Evolutionary conservation across 2,113 vertebrate species (phyloP), one percentile per base, ranked within the genome.

Genomic region (Mormyrus lacerda): DNA sequence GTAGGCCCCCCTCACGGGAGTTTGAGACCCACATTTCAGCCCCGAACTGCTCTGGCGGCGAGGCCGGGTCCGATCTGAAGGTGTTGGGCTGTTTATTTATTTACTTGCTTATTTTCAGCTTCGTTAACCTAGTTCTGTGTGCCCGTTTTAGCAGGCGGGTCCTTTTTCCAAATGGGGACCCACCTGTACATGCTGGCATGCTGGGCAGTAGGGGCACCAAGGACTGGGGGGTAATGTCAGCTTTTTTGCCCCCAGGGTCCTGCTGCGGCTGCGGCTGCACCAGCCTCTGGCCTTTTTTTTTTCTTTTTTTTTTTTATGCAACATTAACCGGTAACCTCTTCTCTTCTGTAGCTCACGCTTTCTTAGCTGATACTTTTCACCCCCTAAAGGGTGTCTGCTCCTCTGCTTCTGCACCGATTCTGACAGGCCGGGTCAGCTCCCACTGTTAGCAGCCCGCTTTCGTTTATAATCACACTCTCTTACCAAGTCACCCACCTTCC

Each of bases 231-330:
- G n/a, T 4, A 10, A 69, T 69, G 10, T 69, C n/a, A 27, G n/a
- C 61, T 31, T 69, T 31, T 69, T 11, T 69, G 61, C 7, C 58
- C n/a, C 58, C n/a, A 0, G 58, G 27, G 61, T 27, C 27, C n/a
- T 69, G 11, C 27, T 31, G 92, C n/a, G n/a, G n/a, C 92, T 94
- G 92, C 90, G 93, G 93, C 93, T 94, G 91, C 93, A 92, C 92
- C 91, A 93, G 91, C 11, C 24, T 45, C 93, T 91, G 93, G 92
- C 89, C 90, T 92, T 88, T 92, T 90, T 92, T 92, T 91, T 91
- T 90, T 92, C 92, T 91, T 91, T 90, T 89, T 90, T 93, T 91
- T 92, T 91, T 58, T 85, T 87, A 91, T 91, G 91, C 93, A 91
- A 94, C 93, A 35, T 51, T 87, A 39, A 58, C 73, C 58, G 58